Percentiles rank a stretch among this genome's conserved stretches.
These are phyloP conservation scores for Chromoteleia sp. DNA, from an alignment of 2,888 invertebrate species.

Conservation along the genomic window DNA sequence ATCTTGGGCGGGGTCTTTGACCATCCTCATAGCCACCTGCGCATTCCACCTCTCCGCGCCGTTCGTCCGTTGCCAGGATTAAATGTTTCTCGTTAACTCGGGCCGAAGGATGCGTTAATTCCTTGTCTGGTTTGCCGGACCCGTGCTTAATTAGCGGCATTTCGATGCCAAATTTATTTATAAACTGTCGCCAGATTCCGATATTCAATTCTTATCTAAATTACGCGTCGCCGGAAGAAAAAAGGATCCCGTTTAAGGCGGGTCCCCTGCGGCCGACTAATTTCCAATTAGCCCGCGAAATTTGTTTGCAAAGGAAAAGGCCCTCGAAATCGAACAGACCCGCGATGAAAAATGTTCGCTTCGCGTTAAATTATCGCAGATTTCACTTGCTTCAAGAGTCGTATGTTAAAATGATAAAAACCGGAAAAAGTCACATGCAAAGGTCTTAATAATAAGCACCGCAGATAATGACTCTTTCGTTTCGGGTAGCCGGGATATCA, in stretches of 20 bases:
- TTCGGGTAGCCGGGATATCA: slow-evolving; percentile 33
- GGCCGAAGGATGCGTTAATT: slow-evolving; percentile 66
- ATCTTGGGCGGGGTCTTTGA: slow-evolving; percentile 72
- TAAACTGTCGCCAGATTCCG: slow-evolving; percentile 51
- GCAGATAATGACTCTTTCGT: slow-evolving; percentile 40
- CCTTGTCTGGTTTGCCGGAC: slow-evolving; percentile 49
- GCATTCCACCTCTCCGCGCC: slow-evolving; percentile 67
- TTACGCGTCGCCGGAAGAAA: slow-evolving; percentile 22
- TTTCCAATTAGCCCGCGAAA: slow-evolving; percentile 46
- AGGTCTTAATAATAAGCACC: slow-evolving; percentile 61
- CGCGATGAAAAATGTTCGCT: slow-evolving; percentile 26
- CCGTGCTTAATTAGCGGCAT: slow-evolving; percentile 66
- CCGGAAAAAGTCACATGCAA: slow-evolving; percentile 32
- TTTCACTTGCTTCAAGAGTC: slow-evolving; percentile 43
- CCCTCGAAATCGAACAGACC: neutral
- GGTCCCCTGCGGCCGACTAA: neutral
- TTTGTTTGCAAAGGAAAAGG: slow-evolving; percentile 18
- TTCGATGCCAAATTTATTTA: slow-evolving; percentile 66
- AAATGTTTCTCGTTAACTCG: slow-evolving; percentile 71
- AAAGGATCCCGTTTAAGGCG: neutral
- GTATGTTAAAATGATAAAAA: slow-evolving; percentile 59
- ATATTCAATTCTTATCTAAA: slow-evolving; percentile 56
- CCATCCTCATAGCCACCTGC: slow-evolving; percentile 72
- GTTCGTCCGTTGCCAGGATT: slow-evolving; percentile 70
- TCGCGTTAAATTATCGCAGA: slow-evolving; percentile 45